Conservation (phyloP, 2,113 vertebrate genomes). For the Raja brachyura region DNA sequence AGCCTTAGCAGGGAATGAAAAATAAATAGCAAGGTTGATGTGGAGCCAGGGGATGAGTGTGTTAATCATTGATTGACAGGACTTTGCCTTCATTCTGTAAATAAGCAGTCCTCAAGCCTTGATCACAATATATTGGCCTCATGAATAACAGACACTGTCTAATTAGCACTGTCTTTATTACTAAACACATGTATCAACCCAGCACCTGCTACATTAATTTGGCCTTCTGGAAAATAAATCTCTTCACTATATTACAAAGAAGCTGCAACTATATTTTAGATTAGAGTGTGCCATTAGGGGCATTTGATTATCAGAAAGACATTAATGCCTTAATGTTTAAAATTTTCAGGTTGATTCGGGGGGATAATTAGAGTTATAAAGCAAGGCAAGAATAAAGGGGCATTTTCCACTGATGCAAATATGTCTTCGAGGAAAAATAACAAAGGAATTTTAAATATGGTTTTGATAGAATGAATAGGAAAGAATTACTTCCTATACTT, state of each 20-base stretch:
- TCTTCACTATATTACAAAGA: neutral
- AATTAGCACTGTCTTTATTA: slow-evolving; percentile 17
- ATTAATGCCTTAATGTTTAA: neutral
- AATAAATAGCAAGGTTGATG: neutral
- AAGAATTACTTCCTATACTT: neutral
- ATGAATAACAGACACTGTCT: neutral
- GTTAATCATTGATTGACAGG: slow-evolving; percentile 23
- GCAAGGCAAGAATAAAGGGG: neutral
- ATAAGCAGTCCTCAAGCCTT: slow-evolving; percentile 10
- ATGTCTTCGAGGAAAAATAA: neutral
- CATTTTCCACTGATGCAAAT: neutral
- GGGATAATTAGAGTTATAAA: neutral
- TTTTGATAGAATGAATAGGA: slow-evolving; percentile 13
- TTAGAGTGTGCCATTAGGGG: neutral
- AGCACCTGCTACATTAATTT: slow-evolving; percentile 24
- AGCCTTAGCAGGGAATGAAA: neutral
- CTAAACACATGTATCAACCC: neutral
- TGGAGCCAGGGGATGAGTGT: neutral
- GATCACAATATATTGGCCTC: slow-evolving; percentile 19
- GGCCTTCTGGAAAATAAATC: slow-evolving; percentile 25
- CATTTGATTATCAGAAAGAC: neutral
- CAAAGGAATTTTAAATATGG: neutral
- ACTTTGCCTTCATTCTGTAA: slow-evolving; percentile 12
- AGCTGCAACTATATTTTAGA: neutral
- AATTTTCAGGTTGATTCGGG: neutral